Base-by-base conservation (phyloP, 1,140 invertebrate species). In the Hylaeus volcanicus region DNA sequence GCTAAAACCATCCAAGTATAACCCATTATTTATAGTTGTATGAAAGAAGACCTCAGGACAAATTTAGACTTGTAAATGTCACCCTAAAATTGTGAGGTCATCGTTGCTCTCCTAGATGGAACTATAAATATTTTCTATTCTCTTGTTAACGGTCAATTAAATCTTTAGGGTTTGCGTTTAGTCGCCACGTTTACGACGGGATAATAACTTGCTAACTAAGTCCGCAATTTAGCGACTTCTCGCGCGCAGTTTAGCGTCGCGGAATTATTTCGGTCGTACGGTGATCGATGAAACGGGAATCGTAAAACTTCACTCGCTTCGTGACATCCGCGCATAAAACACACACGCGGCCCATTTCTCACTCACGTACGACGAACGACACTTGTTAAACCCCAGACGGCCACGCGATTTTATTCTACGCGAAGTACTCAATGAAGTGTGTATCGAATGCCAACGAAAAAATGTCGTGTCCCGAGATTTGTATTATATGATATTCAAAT, bases 281-380 rank as follows among this genome's bases (percentile, higher is more conserved):
- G 15, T 58, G 53, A 73, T 64, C 41, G 69, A 63, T 63, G 55
- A 48, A 74, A 37, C 26, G 71, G 43, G 9, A 39, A 1, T n/a
- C 55, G 37, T 61, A 61, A 73, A 72, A 71, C 58, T 63, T 63
- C 58, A 37, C 53, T 43, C 5, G 39, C 9, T 43, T 64, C 48
- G 48, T 71, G n/a, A 45, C 56, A 63, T 15, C n/a, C 48, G 60
- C n/a, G 8, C 37, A 61, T 73, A 72, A 79, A 79, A 3, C 51
- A 37, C 15, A 0, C 39, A 0, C 37, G 68, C n/a, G 11, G 26
- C 37, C 3, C 26, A 8, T 11, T 37, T 39, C 37, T 45, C 15
- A 41, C 6, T 56, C 12, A 45, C 43, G 43, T 45, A 3, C 66
- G 9, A 14, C 3, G 11, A 5, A 39, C 66, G 26, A 55, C 26